These are phyloP conservation scores for Rallus crepitans DNA, from an alignment of 2,797 vertebrate genomes.

Conservation along the genomic window DNA sequence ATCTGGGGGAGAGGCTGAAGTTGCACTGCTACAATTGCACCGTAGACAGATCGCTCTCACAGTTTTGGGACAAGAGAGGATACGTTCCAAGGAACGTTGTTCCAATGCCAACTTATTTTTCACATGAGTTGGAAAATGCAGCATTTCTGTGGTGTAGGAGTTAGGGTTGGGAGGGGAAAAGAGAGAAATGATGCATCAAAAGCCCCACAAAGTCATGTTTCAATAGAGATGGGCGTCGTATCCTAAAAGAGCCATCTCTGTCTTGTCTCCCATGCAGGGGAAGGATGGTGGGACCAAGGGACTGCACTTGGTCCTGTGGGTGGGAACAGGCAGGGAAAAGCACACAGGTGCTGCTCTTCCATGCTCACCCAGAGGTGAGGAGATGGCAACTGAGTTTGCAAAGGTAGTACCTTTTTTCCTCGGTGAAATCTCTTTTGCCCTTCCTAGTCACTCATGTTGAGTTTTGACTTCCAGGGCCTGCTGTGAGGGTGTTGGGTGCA, in stretches of 20 bases:
- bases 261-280: not conserved
- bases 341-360: not conserved
- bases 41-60: rapidly evolving
- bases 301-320: not conserved
- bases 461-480: not conserved
- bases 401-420: not conserved
- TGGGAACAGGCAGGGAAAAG: not conserved
- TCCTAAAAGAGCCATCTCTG: not conserved
- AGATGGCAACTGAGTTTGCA: rapidly evolving
- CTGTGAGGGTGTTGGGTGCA: not conserved
- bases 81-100: not conserved
- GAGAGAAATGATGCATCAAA: not conserved
- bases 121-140: not conserved
- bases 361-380: not conserved
- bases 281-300: not conserved
- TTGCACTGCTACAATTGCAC: rapidly evolving
- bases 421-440: not conserved
- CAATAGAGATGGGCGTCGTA: not conserved
- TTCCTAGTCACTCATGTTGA: not conserved
- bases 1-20: not conserved
- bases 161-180: not conserved
- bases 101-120: not conserved
- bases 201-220: not conserved
- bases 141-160: not conserved
- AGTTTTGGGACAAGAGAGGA: not conserved